These are phyloP conservation scores for Morpho deidamia DNA, from an alignment of 2,888 invertebrate genomes.

Conservation along the genomic window DNA sequence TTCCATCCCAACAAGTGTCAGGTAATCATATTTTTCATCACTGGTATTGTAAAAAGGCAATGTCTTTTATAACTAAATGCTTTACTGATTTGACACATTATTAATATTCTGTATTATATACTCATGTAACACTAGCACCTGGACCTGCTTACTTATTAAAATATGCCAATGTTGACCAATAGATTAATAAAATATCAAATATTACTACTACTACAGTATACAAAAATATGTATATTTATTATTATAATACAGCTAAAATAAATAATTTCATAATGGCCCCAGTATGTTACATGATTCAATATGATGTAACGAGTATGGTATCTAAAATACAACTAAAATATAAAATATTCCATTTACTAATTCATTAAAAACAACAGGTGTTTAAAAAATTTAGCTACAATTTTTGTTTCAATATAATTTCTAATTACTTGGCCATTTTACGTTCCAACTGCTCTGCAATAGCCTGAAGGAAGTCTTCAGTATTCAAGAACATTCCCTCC, in stretches of 20 bases:
- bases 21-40: background rate
- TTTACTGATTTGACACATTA: background rate
- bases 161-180: background rate
- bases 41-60: background rate
- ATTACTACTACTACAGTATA: background rate
- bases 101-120: background rate
- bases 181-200: background rate
- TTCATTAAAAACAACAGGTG: background rate
- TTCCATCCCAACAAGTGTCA: background rate
- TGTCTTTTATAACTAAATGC: background rate
- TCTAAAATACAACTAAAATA: background rate
- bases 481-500: slow-evolving; percentile 89
- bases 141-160: background rate
- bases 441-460: slow-evolving; percentile 85
- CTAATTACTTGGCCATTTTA: slow-evolving; percentile 51
- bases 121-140: slow-evolving; percentile 3
- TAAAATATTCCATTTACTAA: background rate
- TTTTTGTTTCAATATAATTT: background rate
- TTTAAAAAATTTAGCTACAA: slow-evolving; percentile 2
- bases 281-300: background rate
- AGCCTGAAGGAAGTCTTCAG: slow-evolving; percentile 91
- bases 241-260: background rate
- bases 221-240: background rate
- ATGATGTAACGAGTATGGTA: background rate
- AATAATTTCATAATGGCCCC: slow-evolving; percentile 4